Conservation (phyloP, 23 tunicate genomes). For the Ciona savignyi region DNA sequence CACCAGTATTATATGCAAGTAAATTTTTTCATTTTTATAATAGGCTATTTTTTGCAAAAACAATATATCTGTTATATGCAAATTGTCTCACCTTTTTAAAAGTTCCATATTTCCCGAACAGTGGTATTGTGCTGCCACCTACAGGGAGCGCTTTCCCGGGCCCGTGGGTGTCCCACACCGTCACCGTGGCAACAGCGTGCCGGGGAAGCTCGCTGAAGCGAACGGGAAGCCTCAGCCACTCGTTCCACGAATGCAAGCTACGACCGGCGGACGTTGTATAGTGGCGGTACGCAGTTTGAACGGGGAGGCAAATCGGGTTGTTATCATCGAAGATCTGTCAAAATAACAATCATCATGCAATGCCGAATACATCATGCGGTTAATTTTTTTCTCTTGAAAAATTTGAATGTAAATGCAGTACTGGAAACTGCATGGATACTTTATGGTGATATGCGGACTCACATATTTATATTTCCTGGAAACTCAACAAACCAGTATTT, state of each 20-base stretch:
- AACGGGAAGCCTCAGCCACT: conserved; percentile 90
- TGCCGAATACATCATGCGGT: too few species aligned
- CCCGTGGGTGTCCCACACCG: conserved; percentile 85
- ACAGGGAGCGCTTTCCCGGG: conserved; percentile 67
- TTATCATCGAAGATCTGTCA: conserved; percentile 78
- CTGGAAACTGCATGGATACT: too few species aligned
- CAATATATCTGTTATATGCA: neutral
- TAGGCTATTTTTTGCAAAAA: too few species aligned
- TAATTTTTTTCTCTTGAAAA: too few species aligned
- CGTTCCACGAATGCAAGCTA: conserved; percentile 90
- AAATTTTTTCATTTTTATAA: too few species aligned
- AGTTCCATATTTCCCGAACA: conserved; percentile 90
- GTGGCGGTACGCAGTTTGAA: conserved; percentile 67
- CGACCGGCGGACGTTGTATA: conserved; percentile 37
- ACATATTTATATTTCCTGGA: too few species aligned
- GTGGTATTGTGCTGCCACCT: conserved; percentile 68
- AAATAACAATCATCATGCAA: too few species aligned
- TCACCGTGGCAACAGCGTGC: conserved; percentile 54
- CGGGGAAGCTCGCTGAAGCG: conserved; percentile 87
- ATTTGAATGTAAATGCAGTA: too few species aligned
- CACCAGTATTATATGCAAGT: too few species aligned
- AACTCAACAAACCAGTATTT: too few species aligned
- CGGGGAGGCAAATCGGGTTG: conserved; percentile 65
- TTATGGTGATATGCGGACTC: too few species aligned
- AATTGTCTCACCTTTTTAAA: conserved; percentile 45